These are phyloP conservation scores for Cheilosia urbana DNA, from an alignment of 2,888 invertebrate species.

Conservation along the genomic window DNA sequence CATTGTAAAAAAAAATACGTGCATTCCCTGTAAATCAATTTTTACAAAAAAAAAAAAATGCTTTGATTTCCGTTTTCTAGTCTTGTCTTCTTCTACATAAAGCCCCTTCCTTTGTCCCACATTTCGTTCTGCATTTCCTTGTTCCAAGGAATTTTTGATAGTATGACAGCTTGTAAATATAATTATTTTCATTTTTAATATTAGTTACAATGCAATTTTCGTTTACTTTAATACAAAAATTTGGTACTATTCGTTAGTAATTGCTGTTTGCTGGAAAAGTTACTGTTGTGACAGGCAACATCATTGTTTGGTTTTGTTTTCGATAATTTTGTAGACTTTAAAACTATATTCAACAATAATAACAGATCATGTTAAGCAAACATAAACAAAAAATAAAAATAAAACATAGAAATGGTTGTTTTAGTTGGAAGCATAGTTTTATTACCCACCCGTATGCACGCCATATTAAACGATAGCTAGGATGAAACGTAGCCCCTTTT, in stretches of 20 bases:
- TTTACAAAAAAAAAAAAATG: not conserved
- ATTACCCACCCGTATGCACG: not conserved
- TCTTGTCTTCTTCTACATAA: conserved; percentile 22
- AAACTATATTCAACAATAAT: not conserved
- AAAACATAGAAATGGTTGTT: conserved; percentile 26
- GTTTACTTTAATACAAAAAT: conserved; percentile 36
- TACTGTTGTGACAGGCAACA: conserved; percentile 34
- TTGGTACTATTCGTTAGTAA: not conserved
- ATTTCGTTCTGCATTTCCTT: conserved; percentile 27
- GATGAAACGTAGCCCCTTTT: not conserved
- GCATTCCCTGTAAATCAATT: conserved; percentile 32
- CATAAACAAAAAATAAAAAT: not conserved
- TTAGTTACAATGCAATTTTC: conserved; percentile 59
- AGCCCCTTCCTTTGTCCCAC: conserved; percentile 1
- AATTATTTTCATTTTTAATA: not conserved
- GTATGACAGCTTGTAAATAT: conserved; percentile 42
- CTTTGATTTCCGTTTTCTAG: conserved; percentile 18
- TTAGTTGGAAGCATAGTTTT: conserved; percentile 33
- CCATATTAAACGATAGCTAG: not conserved
- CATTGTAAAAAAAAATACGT: conserved; percentile 4
- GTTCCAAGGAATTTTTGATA: conserved; percentile 11
- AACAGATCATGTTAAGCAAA: not conserved
- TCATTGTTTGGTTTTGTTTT: conserved; percentile 53
- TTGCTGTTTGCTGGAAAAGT: not conserved
- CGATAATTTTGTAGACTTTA: conserved; percentile 27